Percentiles rank a stretch among this genome's conserved stretches.
phyloP scores from a whole-genome alignment of 2,888 invertebrate genomes.

The Protodeltote pygarga region DNA sequence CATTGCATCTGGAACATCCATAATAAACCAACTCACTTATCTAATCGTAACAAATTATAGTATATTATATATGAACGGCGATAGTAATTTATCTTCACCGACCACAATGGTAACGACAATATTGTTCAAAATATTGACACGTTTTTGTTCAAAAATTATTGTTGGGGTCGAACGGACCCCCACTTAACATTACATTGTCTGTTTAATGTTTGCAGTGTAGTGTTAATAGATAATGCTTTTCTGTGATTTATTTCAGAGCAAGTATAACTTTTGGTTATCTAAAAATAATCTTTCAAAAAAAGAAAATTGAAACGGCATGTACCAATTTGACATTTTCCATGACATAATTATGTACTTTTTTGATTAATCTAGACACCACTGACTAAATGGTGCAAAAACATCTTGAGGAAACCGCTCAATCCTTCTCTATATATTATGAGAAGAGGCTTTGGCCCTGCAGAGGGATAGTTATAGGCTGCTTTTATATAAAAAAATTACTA shows the following conservation, averaged over 20 bases:
- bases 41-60: constrained; percentile 80
- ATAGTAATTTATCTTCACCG: constrained; percentile 80
- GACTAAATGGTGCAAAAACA: no score
- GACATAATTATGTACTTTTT: no score
- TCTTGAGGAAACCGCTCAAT: no score
- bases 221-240: constrained; percentile 26
- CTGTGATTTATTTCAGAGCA: constrained; percentile 3
- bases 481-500: no score
- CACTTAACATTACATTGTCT: constrained; percentile 76
- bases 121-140: constrained; percentile 85
- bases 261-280: neutral
- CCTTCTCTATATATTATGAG: no score
- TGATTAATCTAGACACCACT: no score
- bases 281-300: no score
- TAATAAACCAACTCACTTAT: constrained; percentile 47
- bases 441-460: no score
- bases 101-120: constrained; percentile 81
- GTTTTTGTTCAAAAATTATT: constrained; percentile 73
- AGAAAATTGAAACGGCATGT: no score
- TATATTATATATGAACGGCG: constrained; percentile 70
- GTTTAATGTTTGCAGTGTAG: constrained; percentile 53
- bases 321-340: no score
- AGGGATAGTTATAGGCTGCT: no score
- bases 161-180: constrained; percentile 73
- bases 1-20: constrained; percentile 54